A percentile compares a stretch with the other conserved stretches of the same genome.
Conservation (phyloP, 2,113 vertebrate genomes). For the Penelope pileata region DNA sequence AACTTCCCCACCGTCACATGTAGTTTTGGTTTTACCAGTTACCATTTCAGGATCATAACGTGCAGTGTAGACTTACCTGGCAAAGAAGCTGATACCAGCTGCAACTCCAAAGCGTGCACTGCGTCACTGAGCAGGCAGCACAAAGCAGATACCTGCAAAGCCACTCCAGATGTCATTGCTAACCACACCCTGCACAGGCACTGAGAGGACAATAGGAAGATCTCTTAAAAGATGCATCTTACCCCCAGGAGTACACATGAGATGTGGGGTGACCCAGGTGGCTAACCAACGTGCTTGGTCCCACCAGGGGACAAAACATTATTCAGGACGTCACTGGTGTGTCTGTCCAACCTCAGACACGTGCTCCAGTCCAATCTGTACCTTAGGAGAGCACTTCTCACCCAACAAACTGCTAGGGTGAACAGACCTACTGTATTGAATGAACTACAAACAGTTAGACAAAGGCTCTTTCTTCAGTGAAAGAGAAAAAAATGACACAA, state of each 20-base stretch:
- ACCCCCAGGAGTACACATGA: fast-evolving
- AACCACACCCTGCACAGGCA: background rate
- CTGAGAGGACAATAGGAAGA: background rate
- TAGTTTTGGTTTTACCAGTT: background rate
- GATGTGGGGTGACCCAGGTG: background rate
- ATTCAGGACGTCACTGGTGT: background rate
- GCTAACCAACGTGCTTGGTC: background rate
- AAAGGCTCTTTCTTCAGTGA: background rate
- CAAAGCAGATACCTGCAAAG: background rate
- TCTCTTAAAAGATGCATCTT: background rate
- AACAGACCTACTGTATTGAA: background rate
- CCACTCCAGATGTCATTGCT: background rate
- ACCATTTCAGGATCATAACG: background rate
- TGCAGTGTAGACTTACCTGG: no score
- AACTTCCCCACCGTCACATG: background rate
- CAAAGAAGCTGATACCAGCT: background rate
- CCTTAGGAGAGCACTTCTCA: background rate
- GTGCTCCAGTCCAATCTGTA: background rate
- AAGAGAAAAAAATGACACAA: background rate
- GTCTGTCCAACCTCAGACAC: no score
- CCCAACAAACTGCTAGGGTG: background rate
- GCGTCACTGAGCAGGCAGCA: background rate
- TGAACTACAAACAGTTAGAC: background rate
- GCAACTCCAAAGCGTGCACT: background rate
- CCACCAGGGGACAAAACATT: background rate